These are phyloP conservation scores for Drosophila watanabei DNA, from an alignment of 1,140 invertebrate species.

Conservation along the genomic window DNA sequence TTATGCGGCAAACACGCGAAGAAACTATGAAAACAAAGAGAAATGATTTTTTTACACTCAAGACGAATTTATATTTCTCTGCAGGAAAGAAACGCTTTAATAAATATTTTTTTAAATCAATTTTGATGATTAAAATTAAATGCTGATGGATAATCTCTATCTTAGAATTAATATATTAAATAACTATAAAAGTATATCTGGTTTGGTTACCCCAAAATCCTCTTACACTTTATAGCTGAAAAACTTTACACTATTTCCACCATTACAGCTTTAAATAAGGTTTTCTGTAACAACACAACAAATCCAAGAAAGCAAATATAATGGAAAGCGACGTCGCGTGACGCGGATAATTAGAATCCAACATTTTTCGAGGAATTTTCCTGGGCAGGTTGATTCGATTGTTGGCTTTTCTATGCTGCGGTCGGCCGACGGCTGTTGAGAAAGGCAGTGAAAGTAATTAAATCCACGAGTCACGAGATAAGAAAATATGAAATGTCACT, in stretches of 20 bases:
- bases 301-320: slow-evolving; percentile 34
- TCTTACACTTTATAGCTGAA: neutral
- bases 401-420: slow-evolving; percentile 36
- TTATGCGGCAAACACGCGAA: slow-evolving; percentile 53
- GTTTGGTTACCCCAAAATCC: neutral
- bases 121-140: neutral
- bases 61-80: slow-evolving; percentile 16
- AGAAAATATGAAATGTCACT: slow-evolving; percentile 58
- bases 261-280: slow-evolving; percentile 15
- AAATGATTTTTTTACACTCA: neutral
- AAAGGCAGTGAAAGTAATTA: slow-evolving; percentile 81
- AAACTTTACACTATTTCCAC: neutral
- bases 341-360: slow-evolving; percentile 70
- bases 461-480: slow-evolving; percentile 68
- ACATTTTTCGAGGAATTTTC: slow-evolving; percentile 58
- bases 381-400: slow-evolving; percentile 28
- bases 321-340: slow-evolving; percentile 74
- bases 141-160: neutral
- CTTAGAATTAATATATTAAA: neutral
- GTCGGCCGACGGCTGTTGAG: slow-evolving; percentile 43
- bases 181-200: neutral
- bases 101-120: neutral
- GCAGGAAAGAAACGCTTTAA: too few species aligned
- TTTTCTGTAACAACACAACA: slow-evolving; percentile 37
- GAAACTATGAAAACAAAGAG: slow-evolving; percentile 35